These are phyloP conservation scores for Chymomyza costata DNA, from an alignment of 1,140 invertebrate genomes.

Conservation along the genomic window DNA sequence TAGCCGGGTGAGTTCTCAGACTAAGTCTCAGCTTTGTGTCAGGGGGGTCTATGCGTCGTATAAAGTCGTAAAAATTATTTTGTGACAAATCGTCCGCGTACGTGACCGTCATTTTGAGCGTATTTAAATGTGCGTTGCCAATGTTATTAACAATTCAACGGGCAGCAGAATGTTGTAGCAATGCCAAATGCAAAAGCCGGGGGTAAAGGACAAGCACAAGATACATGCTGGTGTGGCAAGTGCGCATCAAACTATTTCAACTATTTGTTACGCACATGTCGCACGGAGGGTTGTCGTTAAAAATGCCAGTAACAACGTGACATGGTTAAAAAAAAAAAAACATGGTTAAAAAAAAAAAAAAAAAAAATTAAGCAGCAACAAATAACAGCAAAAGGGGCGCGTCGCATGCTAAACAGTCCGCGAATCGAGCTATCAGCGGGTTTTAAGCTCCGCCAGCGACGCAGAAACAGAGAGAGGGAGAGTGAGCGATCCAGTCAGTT, in stretches of 20 bases:
- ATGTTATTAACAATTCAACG: slow-evolving; percentile 68
- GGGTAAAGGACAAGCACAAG: slow-evolving; percentile 60
- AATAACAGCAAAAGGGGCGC: no score
- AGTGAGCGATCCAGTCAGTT: no score
- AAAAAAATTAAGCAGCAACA: background rate
- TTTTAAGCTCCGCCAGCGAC: background rate
- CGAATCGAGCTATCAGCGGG: background rate
- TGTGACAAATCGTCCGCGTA: slow-evolving; percentile 75
- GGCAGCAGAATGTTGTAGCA: slow-evolving; percentile 21
- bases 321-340: slow-evolving; percentile 50
- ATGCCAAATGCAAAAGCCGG: background rate
- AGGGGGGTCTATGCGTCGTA: slow-evolving; percentile 64
- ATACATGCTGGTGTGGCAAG: slow-evolving; percentile 38
- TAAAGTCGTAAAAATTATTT: slow-evolving; percentile 76
- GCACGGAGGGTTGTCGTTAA: slow-evolving; percentile 2
- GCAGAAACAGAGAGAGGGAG: slow-evolving; percentile 1
- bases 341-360: slow-evolving; percentile 20
- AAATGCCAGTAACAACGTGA: slow-evolving; percentile 69
- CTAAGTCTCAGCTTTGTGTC: no score
- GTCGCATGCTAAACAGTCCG: no score
- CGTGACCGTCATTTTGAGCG: slow-evolving; percentile 60
- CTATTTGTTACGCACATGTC: slow-evolving; percentile 70
- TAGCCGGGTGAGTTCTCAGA: no score
- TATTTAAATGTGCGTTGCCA: slow-evolving; percentile 68
- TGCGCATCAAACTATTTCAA: slow-evolving; percentile 72